Conservation (phyloP, 2,113 vertebrate genomes). For the Etheostoma cragini region DNA sequence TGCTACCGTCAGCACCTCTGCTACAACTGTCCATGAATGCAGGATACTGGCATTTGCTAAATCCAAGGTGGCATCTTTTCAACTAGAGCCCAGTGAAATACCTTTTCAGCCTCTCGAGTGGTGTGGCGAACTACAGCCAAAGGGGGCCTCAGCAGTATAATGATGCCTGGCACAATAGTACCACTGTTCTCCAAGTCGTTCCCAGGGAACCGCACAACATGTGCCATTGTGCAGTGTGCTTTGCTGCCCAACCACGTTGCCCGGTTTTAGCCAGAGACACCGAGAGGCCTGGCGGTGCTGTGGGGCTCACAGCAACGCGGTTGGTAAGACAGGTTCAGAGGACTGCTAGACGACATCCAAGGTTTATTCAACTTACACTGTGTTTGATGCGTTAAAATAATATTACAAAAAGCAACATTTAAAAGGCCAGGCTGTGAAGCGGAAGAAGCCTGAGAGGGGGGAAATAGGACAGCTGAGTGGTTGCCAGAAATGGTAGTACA, state of each 20-base stretch:
- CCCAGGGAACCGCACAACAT: slow-evolving; percentile 88
- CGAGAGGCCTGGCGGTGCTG: slow-evolving; percentile 71
- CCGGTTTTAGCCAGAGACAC: slow-evolving; percentile 79
- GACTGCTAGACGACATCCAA: slow-evolving; percentile 35
- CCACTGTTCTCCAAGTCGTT: slow-evolving; percentile 84
- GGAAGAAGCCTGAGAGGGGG: slow-evolving; percentile 37
- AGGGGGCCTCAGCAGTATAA: slow-evolving; percentile 82
- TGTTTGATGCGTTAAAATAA: slow-evolving; percentile 61
- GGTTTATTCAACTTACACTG: slow-evolving; percentile 62
- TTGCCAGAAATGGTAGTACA: slow-evolving; percentile 69
- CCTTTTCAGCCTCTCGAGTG: slow-evolving; percentile 86
- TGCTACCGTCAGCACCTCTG: slow-evolving; percentile 66
- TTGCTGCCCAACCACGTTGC: slow-evolving; percentile 86
- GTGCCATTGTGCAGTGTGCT: slow-evolving; percentile 84
- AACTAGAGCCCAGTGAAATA: slow-evolving; percentile 83
- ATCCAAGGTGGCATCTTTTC: slow-evolving; percentile 85
- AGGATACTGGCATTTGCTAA: slow-evolving; percentile 77
- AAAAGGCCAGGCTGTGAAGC: slow-evolving; percentile 50
- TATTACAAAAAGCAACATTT: slow-evolving; percentile 57
- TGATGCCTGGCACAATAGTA: slow-evolving; percentile 86
- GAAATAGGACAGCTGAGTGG: slow-evolving; percentile 45
- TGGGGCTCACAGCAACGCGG: slow-evolving; percentile 63
- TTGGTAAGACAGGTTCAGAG: slow-evolving; percentile 61
- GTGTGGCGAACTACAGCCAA: slow-evolving; percentile 74
- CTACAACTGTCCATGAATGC: slow-evolving; percentile 72